These are phyloP conservation scores for Mythimna loreyi DNA, from an alignment of 2,888 invertebrate species.

Conservation along the genomic window DNA sequence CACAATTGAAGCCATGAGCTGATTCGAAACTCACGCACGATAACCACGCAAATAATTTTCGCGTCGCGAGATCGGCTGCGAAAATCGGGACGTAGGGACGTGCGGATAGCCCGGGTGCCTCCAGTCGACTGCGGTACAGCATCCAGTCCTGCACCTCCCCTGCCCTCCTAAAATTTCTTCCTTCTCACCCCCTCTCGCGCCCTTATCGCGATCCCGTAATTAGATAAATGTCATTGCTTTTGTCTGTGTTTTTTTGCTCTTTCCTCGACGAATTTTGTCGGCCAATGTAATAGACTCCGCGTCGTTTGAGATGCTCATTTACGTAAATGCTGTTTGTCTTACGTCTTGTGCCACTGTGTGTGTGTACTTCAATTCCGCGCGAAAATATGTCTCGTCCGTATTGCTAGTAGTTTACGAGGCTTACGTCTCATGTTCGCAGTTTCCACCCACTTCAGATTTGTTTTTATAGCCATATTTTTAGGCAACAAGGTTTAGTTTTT, in stretches of 20 bases:
- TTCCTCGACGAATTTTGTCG: conserved; percentile 74
- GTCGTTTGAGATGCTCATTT: conserved; percentile 71
- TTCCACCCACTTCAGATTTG: conserved; percentile 67
- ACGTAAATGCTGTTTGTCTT: conserved; percentile 68
- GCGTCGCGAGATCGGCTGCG: conserved; percentile 46
- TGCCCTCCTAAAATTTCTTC: conserved; percentile 67
- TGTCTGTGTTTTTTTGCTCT: conserved; percentile 79
- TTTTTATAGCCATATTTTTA: conserved; percentile 63
- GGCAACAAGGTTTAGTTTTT: conserved; percentile 39
- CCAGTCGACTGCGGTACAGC: conserved; percentile 81
- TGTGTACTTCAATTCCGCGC: conserved; percentile 62
- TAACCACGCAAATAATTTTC: conserved; percentile 48
- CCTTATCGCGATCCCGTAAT: conserved; percentile 89
- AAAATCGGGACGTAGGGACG: conserved; percentile 46
- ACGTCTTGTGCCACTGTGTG: conserved; percentile 43
- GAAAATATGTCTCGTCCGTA: conserved; percentile 68
- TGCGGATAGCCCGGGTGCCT: conserved; percentile 63
- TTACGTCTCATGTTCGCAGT: conserved; percentile 61
- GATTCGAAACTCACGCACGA: conserved; percentile 38
- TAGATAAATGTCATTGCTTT: conserved; percentile 90
- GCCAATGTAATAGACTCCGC: conserved; percentile 75
- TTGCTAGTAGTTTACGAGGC: conserved; percentile 69
- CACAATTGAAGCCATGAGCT: conserved; percentile 56
- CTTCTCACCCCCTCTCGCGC: conserved; percentile 71
- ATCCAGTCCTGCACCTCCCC: conserved; percentile 70